phyloP scores from a whole-genome alignment of 2,888 invertebrate genomes.

The Siphonodentalium dalli region DNA sequence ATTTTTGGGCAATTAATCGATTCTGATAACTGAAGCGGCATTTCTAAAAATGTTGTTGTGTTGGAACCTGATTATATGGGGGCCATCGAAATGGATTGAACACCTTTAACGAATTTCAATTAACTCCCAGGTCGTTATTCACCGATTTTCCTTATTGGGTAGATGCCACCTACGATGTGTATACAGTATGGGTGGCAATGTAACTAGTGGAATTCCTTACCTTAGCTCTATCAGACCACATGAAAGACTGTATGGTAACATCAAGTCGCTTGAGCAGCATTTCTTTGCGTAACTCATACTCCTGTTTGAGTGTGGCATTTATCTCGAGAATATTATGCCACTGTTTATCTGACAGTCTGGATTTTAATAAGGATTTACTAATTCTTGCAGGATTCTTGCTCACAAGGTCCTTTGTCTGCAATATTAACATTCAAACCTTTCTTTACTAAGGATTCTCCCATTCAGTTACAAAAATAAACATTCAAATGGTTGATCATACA shows the following conservation, averaged over 20 bases:
- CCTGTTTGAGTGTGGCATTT: slow-evolving; percentile 78
- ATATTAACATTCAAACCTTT: not conserved
- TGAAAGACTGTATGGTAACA: slow-evolving; percentile 95
- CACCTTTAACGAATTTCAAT: too few relatives aligned
- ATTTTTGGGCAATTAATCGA: too few relatives aligned
- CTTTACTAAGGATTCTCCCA: not conserved
- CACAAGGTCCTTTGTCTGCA: slow-evolving; percentile 55
- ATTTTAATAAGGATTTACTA: slow-evolving; percentile 79
- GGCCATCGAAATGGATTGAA: too few relatives aligned
- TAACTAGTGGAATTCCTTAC: slow-evolving; percentile 60
- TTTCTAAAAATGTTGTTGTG: too few relatives aligned
- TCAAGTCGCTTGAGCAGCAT: slow-evolving; percentile 90
- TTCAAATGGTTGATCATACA: too few relatives aligned
- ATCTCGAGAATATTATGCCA: slow-evolving; percentile 79
- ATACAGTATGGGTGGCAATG: too few relatives aligned
- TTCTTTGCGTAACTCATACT: slow-evolving; percentile 83
- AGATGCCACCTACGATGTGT: not conserved
- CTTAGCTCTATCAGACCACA: slow-evolving; percentile 71
- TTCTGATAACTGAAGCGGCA: too few relatives aligned
- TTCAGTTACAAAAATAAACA: not conserved
- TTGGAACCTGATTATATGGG: too few relatives aligned
- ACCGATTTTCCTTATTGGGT: too few relatives aligned
- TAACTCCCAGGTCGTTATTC: too few relatives aligned
- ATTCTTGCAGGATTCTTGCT: slow-evolving; percentile 69
- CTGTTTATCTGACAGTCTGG: slow-evolving; percentile 78